Base-by-base conservation (phyloP, 2,797 vertebrate species). In the Aselliscus stoliczkanus region DNA sequence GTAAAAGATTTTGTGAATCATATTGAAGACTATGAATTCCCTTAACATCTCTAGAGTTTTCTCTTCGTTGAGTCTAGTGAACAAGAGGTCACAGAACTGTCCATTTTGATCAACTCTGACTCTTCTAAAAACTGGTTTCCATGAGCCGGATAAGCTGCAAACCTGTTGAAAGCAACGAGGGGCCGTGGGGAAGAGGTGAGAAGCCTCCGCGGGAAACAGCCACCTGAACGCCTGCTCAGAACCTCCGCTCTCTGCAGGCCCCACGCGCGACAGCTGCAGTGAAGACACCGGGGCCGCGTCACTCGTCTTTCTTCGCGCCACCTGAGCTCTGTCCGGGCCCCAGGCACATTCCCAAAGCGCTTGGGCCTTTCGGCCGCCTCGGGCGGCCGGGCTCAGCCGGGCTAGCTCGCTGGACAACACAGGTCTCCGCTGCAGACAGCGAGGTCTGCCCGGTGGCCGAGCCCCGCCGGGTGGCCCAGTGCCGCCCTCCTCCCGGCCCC, bases 351-450 rank as follows among this genome's bases (percentile, higher is more conserved):
- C 37, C 27, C 92, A n/a, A 8, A 27, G 72, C 34, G 5, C 65
- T 1, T 2, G 29, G 34, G 67, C 44, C 54, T 50, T 39, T 13
- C 20, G 10, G 44, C 17, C 0, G 50, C 18, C 14, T 27, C 15
- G 8, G 21, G 52, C 2, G 23, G 29, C 42, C 2, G 39, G 5
- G 34, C 18, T 13, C 23, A 15, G 65, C 39, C 29, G 8, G 27
- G 73, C 13, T 47, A 0, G 21, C 8, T 31, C 29, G 0, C 18
- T 0, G 34, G 20, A 9, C 72, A 7, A 21, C 5, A 14, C 56
- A 13, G 34, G 37, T 13, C 44, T 4, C 34, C 12, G 54, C n/a
- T 9, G n/a, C 7, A 0, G 9, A 5, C 15, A 50, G 52, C 12
- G 1, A 5, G 8, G 9, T 47, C 20, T 21, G 81, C 65, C 50